These are phyloP conservation scores for Cheilosia vulpina DNA, from an alignment of 2,888 invertebrate species.

Conservation along the genomic window DNA sequence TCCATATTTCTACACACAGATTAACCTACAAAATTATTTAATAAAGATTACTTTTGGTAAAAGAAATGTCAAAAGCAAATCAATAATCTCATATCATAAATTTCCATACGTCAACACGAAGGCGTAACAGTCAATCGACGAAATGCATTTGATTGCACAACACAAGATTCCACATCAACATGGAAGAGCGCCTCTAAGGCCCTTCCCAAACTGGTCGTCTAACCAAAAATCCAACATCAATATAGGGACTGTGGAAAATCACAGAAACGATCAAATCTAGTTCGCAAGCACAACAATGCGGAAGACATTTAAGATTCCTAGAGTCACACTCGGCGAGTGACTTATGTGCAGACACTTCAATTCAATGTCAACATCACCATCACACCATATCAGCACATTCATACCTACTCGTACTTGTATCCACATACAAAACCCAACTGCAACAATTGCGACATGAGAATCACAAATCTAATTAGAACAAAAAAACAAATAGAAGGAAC, in stretches of 20 bases:
- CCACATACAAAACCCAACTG: no score
- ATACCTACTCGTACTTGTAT: background rate
- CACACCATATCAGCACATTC: background rate
- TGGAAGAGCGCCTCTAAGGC: no score
- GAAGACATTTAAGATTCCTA: conserved; percentile 62
- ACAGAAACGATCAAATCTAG: conserved; percentile 37
- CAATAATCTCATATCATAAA: no score
- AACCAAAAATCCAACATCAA: conserved; percentile 17
- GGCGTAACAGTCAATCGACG: no score
- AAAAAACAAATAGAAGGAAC: conserved; percentile 17
- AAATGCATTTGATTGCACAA: no score
- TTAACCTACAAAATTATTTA: no score
- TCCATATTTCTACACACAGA: no score
- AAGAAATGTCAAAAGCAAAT: no score
- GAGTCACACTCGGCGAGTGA: conserved; percentile 28
- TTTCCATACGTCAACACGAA: no score
- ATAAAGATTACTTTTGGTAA: no score
- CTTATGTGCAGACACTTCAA: conserved; percentile 50
- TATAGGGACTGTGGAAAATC: conserved; percentile 36
- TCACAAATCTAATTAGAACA: conserved; percentile 25
- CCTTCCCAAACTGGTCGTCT: background rate
- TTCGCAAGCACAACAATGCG: conserved; percentile 56
- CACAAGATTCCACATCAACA: no score
- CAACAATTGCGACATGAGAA: conserved; percentile 2
- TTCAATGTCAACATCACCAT: conserved; percentile 45